Evolutionary conservation across 2,888 invertebrate genomes (phyloP).

Genomic region (Hirtodrosophila trivittata): DNA sequence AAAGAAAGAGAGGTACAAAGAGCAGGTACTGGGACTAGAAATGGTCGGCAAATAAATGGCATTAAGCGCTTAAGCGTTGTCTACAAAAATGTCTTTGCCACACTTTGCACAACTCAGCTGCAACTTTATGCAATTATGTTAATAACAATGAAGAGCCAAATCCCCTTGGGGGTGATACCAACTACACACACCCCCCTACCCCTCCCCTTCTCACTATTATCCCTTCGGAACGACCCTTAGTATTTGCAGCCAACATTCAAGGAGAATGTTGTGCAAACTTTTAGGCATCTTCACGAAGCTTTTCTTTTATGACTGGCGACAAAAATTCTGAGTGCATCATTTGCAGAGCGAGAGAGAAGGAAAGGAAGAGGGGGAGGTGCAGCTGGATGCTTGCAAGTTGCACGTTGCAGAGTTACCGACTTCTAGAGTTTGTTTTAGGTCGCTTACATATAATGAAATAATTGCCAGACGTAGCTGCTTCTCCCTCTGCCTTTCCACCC

Average conservation of each 20-base stretch:
- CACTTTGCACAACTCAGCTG: constrained; percentile 55
- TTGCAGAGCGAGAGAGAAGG: constrained; percentile 14
- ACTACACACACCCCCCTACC: constrained; percentile 9
- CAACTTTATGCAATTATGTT: constrained; percentile 77
- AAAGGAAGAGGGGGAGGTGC: not conserved
- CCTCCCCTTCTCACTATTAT: constrained; percentile 22
- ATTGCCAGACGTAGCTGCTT: constrained; percentile 59
- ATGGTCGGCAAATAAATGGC: constrained; percentile 42
- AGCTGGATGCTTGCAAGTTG: not conserved
- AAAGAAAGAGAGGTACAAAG: not conserved
- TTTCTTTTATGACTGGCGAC: constrained; percentile 12
- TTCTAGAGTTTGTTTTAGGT: constrained; percentile 36
- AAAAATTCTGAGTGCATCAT: constrained; percentile 47
- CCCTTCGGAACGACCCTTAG: not conserved
- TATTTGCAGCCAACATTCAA: constrained; percentile 3
- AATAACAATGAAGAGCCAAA: constrained; percentile 69
- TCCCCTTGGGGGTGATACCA: too few relatives aligned
- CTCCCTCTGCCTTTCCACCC: not conserved
- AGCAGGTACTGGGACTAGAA: not conserved
- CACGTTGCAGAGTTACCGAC: not conserved
- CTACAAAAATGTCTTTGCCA: constrained; percentile 60
- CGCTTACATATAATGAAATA: constrained; percentile 71
- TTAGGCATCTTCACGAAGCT: constrained; percentile 32
- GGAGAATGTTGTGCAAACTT: constrained; percentile 46
- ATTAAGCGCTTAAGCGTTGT: constrained; percentile 56